These are phyloP conservation scores for Barnardius zonarius DNA, from an alignment of 2,113 vertebrate species.

Conservation along the genomic window DNA sequence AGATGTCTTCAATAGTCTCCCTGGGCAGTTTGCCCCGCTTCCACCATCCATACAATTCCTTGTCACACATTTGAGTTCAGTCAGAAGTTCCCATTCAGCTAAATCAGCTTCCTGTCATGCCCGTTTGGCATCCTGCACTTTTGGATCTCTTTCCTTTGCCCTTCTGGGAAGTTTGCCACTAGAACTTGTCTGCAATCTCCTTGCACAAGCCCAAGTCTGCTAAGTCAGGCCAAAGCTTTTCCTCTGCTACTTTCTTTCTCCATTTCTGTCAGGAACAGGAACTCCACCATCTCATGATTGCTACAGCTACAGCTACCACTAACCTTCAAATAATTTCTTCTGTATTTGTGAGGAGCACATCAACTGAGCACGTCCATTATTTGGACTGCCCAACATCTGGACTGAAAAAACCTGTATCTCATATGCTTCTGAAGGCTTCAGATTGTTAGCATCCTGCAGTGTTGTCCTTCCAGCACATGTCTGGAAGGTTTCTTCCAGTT, in stretches of 20 bases:
- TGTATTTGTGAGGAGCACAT: neutral
- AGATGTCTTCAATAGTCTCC: neutral
- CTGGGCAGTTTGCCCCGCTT: neutral
- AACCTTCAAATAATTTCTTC: neutral
- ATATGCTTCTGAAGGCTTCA: neutral
- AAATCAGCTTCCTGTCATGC: neutral
- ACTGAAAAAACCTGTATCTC: neutral
- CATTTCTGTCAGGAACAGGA: neutral
- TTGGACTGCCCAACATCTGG: neutral
- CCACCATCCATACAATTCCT: neutral
- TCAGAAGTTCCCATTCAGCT: neutral
- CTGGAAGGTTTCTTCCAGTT: neutral
- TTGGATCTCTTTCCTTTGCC: neutral
- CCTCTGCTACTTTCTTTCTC: neutral
- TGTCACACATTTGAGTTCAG: neutral
- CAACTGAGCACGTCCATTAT: neutral
- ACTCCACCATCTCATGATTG: neutral
- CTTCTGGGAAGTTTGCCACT: neutral
- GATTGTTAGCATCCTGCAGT: neutral
- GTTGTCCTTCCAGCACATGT: neutral
- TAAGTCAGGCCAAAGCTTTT: neutral
- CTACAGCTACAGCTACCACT: neutral
- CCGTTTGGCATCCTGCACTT: neutral
- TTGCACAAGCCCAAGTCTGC: neutral
- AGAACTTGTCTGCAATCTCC: neutral